Evolutionary conservation across 2,113 vertebrate species (phyloP), one percentile per base, ranked within the genome.

Genomic region (Riparia riparia): DNA sequence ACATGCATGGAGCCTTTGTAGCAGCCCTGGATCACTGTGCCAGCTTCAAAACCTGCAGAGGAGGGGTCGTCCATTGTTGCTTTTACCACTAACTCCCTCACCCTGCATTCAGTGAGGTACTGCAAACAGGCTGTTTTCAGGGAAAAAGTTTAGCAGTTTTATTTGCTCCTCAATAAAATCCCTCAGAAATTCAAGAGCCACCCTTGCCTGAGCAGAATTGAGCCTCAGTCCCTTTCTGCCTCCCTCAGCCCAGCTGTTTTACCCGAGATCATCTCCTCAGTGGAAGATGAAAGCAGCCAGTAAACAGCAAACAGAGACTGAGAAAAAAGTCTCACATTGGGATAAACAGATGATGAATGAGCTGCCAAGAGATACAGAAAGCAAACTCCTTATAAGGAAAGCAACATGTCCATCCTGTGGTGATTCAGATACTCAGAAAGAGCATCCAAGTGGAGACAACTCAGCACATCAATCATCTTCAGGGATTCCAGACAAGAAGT

Each of bases 31-130:
- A 12, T 32, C 57, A 66, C 42, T 3, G 6, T 9, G 32, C 17
- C 42, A 95, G 44, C 61, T 70, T 37, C 81, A 39, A 77, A 95
- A 65, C 5, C 22, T 3, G 12, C 44, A 72, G 24, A 44, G 9
- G n/a, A 65, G 19, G 45, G 53, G 60, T 20, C 0, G 0, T 25
- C 34, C 17, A 1, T 4, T 22, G 28, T 3, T 50, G 39, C 32
- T 86, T 61, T 41, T 29, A 51, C 21, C 34, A 65, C 50, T 21
- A 77, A 60, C 68, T 41, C 14, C 51, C 29, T 16, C 20, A 24
- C 2, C 6, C 9, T 17, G 10, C 9, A 0, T 56, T 42, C 49
- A 18, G n/a, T 16, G 64, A 60, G 69, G 29, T 34, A 20, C 2
- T 25, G 47, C 51, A 63, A 37, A 39, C 3, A 3, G 9, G 28